Evolutionary conservation across 2,797 vertebrate genomes (phyloP), one percentile per base, ranked within the genome.

Genomic region (Acipenser oxyrinchus): DNA sequence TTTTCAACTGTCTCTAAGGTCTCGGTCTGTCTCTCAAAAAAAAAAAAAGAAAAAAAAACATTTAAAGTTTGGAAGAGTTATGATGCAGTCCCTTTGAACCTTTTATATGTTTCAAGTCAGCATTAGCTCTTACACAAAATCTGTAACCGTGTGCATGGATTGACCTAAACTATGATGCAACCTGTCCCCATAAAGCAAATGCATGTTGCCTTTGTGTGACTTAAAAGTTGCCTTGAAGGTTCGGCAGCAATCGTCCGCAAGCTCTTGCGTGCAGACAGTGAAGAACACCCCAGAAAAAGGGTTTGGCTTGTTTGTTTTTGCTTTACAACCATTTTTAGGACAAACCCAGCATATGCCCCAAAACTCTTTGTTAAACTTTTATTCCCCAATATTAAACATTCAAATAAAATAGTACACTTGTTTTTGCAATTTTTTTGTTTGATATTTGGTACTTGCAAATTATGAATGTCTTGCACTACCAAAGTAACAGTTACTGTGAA

Each of bases 281-380:
- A 51, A 13, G 62, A 68, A 62, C 71, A 57, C 61, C 8, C 13
- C 51, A 18, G 53, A 74, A 72, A 72, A 53, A 77, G 70, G 62
- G 70, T 3, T 72, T 48, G 70, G 73, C 73, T 8, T 82, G 75
- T 73, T 75, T 78, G 70, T 83, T 79, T 84, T 83, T 81, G 80
- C 83, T 87, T 87, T 85, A 90, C 88, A 85, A 88, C 88, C 87
- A 89, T 88, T 77, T 66, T 87, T 82, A 87, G 76, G 89, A 92
- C 85, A 90, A 91, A 81, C 90, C 86, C 85, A 87, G 87, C 85
- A 86, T 81, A 82, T 82, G 76, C 82, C 78, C 67, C 67, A 70
- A 70, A 68, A 81, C 73, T 78, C 6, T 76, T 71, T 70, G 73
- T 78, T 77, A 81, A 74, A 65, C 73, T 10, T 59, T 72, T 64